These are phyloP conservation scores for Nomada ferruginata DNA, from an alignment of 2,888 invertebrate genomes.

Conservation along the genomic window DNA sequence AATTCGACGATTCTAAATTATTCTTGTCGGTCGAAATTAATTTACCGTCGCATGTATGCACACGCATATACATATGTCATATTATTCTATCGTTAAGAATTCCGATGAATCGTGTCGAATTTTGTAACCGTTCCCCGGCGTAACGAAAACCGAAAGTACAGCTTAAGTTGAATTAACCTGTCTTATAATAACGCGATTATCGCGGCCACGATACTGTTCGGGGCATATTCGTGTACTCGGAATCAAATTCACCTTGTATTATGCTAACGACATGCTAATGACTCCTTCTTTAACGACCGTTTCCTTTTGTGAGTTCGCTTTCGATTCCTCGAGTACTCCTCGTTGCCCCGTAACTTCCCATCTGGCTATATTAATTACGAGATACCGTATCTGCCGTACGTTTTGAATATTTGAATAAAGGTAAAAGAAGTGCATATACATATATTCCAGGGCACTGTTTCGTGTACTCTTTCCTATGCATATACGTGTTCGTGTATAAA, in stretches of 20 bases:
- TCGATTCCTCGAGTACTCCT: constrained; percentile 44
- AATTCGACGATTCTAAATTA: neutral
- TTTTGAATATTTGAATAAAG: neutral
- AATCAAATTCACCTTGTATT: constrained; percentile 62
- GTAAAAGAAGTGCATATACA: neutral
- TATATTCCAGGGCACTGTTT: neutral
- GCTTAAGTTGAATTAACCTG: constrained; percentile 49
- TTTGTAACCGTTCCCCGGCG: neutral
- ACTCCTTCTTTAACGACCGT: constrained; percentile 56
- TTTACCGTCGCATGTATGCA: too few relatives aligned
- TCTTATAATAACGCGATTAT: constrained; percentile 50
- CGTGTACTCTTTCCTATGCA: neutral
- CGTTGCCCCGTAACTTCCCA: constrained; percentile 16
- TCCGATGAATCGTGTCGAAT: neutral
- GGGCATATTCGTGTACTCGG: constrained; percentile 55
- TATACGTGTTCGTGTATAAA: neutral
- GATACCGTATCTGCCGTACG: constrained; percentile 5
- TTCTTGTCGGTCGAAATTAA: too few relatives aligned
- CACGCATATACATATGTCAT: too few relatives aligned
- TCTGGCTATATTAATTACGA: constrained; percentile 43
- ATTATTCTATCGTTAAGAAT: too few relatives aligned
- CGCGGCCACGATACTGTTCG: constrained; percentile 35
- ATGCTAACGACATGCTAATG: constrained; percentile 60
- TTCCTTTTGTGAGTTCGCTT: constrained; percentile 55
- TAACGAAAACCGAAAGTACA: neutral